Evolutionary conservation across 1,140 invertebrate genomes (phyloP).

Genomic region (Nebria ingens): DNA sequence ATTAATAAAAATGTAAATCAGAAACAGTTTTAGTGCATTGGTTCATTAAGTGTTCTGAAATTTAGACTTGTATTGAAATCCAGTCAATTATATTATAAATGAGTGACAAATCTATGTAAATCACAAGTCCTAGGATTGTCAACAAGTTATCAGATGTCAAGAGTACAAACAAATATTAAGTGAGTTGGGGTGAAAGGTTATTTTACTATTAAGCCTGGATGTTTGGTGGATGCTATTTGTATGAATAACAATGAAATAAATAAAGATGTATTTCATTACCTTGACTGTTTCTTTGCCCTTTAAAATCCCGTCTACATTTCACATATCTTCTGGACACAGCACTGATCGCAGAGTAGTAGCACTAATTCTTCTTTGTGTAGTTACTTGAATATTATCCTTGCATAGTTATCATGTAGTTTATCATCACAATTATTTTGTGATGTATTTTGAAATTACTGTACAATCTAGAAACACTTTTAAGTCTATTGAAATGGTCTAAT

Average conservation of each 20-base stretch:
- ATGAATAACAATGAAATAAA: background rate
- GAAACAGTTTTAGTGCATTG: background rate
- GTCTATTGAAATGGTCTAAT: too few species aligned
- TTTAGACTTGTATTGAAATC: background rate
- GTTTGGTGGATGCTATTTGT: slow-evolving; percentile 6
- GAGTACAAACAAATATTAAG: background rate
- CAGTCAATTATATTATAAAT: background rate
- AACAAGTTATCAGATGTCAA: background rate
- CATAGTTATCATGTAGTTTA: too few species aligned
- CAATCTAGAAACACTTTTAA: too few species aligned
- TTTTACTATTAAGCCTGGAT: slow-evolving; percentile 4
- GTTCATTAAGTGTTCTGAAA: background rate
- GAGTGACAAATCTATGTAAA: background rate
- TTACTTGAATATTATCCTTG: too few species aligned
- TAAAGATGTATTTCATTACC: background rate
- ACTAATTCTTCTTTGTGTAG: too few species aligned
- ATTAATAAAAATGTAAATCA: background rate
- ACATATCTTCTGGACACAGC: too few species aligned
- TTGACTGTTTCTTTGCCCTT: background rate
- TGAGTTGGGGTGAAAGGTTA: background rate
- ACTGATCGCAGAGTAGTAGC: too few species aligned
- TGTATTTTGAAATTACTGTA: too few species aligned
- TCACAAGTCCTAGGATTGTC: background rate
- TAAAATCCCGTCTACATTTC: background rate
- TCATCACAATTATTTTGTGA: too few species aligned